phyloP scores from a whole-genome alignment of 1,140 invertebrate genomes.

The Dinothrombium tinctorium region DNA sequence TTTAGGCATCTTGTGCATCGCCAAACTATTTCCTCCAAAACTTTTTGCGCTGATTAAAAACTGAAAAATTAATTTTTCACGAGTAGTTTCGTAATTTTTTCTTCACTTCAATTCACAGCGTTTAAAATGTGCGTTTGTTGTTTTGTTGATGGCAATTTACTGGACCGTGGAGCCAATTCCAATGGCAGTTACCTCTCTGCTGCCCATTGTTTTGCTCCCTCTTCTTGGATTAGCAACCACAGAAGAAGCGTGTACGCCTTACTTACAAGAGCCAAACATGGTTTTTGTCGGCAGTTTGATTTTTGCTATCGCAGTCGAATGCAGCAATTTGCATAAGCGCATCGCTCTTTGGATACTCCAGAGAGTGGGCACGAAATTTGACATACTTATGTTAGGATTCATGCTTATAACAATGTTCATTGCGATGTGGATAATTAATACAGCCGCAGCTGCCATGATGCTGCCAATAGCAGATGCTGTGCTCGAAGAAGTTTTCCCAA shows the following conservation, averaged over 20 bases:
- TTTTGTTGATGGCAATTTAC: constrained; percentile 23
- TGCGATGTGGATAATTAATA: constrained; percentile 65
- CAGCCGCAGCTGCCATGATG: constrained; percentile 61
- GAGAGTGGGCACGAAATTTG: constrained; percentile 17
- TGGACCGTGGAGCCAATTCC: constrained; percentile 60
- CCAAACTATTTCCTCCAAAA: no score
- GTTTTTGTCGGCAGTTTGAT: constrained; percentile 18
- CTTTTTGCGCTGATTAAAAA: no score
- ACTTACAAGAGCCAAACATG: constrained; percentile 30
- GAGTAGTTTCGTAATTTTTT: no score
- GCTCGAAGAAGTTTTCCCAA: constrained; percentile 13
- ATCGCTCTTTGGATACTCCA: constrained; percentile 22
- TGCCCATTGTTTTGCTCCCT: constrained; percentile 25
- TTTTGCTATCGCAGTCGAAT: constrained; percentile 23
- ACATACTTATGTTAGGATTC: constrained; percentile 42
- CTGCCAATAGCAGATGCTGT: constrained; percentile 54
- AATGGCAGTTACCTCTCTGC: constrained; percentile 64
- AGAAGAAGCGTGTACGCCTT: constrained; percentile 15
- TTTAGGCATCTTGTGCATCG: no score
- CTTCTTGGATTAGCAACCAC: constrained; percentile 23
- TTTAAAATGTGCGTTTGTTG: constrained; percentile 35
- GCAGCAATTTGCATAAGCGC: constrained; percentile 22
- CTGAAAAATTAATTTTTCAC: no score
- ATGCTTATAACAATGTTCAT: constrained; percentile 51
- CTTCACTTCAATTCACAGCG: no score